These are phyloP conservation scores for Branchellion lobata DNA, from an alignment of 2,888 invertebrate genomes.

Conservation along the genomic window DNA sequence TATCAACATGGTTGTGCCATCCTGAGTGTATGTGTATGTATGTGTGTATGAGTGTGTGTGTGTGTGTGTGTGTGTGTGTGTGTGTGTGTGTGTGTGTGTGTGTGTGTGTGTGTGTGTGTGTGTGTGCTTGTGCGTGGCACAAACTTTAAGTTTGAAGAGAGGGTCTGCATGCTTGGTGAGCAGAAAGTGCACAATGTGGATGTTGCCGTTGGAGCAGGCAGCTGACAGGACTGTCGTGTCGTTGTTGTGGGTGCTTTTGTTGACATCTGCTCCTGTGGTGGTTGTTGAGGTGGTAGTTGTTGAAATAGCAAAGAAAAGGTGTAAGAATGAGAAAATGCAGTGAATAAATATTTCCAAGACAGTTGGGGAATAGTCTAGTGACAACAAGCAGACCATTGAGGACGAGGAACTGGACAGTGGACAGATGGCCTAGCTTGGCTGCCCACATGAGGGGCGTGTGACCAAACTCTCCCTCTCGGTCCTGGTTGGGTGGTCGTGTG, in stretches of 20 bases:
- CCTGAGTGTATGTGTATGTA: too few species aligned
- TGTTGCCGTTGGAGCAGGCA: slow-evolving; percentile 97
- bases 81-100: too few species aligned
- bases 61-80: too few species aligned
- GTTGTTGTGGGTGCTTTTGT: slow-evolving; percentile 88
- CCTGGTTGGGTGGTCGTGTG: slow-evolving; percentile 61
- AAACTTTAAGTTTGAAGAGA: slow-evolving; percentile 34
- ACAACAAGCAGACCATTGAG: slow-evolving; percentile 38
- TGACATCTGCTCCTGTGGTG: slow-evolving; percentile 75
- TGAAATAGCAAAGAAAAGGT: too few species aligned
- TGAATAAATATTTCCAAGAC: too few species aligned
- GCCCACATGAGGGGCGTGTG: slow-evolving; percentile 98
- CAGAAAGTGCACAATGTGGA: slow-evolving; percentile 89
- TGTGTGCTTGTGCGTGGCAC: too few species aligned
- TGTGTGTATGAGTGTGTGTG: too few species aligned
- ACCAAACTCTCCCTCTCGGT: slow-evolving; percentile 83
- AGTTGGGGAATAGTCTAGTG: too few species aligned
- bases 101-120: too few species aligned
- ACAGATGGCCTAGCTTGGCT: slow-evolving; percentile 92
- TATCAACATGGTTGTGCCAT: slow-evolving; percentile 96
- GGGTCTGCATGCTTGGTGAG: slow-evolving; percentile 83
- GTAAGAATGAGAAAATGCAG: too few species aligned
- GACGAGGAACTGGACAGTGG: slow-evolving; percentile 71
- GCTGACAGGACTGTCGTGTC: slow-evolving; percentile 88
- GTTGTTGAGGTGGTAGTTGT: too few species aligned